These are phyloP conservation scores for Smutsia temminckii DNA, from an alignment of 2,797 vertebrate genomes.

Conservation along the genomic window DNA sequence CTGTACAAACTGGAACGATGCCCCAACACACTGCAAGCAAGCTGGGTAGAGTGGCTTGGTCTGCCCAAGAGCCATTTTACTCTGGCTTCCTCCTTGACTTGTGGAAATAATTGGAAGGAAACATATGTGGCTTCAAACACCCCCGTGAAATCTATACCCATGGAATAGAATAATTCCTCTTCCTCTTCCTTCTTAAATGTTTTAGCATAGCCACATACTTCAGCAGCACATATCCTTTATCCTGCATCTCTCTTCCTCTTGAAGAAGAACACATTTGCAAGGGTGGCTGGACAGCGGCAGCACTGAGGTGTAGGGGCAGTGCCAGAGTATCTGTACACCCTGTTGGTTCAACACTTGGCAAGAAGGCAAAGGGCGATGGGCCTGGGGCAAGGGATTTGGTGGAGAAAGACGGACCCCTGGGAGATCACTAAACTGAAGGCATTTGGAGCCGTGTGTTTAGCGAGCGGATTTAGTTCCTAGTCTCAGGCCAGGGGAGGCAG, in stretches of 20 bases:
- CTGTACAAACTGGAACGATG: neutral
- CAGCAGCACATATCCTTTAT: neutral
- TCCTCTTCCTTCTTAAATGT: neutral
- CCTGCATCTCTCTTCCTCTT: neutral
- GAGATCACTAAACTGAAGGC: neutral
- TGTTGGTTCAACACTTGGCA: neutral
- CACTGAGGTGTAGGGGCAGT: neutral
- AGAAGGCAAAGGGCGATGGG: neutral
- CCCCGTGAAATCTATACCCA: neutral
- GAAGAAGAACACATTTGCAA: neutral
- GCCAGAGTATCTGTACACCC: no score
- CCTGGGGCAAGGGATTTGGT: neutral
- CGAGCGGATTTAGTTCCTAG: neutral
- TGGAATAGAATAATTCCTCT: neutral
- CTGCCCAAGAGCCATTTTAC: neutral
- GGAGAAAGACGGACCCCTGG: neutral
- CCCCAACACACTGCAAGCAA: neutral
- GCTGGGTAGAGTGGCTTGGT: neutral
- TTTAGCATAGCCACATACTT: neutral
- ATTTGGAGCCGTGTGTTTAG: neutral
- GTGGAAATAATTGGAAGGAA: constrained; percentile 1
- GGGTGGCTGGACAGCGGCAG: neutral
- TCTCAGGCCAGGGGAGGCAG: neutral
- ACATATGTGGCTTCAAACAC: neutral
- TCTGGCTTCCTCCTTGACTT: neutral